A percentile compares a stretch with the other conserved stretches of the same genome.
Conservation (phyloP, 2,113 vertebrate genomes). For the Machaerirhynchus nigripectus region DNA sequence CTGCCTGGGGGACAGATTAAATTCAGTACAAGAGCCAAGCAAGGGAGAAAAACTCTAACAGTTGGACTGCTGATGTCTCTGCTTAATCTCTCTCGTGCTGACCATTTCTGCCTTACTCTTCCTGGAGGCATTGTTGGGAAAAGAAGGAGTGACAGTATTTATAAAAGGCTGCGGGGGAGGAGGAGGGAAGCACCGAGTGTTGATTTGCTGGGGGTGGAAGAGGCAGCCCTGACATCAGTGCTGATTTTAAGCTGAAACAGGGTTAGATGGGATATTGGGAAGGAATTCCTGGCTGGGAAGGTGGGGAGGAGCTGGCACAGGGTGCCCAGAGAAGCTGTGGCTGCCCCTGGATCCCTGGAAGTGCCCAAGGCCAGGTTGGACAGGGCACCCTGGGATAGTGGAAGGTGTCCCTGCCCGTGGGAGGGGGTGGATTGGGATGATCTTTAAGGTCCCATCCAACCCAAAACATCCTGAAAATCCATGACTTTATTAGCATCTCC, state of each 20-base stretch:
- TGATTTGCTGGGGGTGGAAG: not conserved
- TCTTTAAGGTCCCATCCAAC: not conserved
- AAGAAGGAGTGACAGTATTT: not conserved
- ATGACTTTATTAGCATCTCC: not conserved
- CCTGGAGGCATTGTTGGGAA: not conserved
- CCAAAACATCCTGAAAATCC: not conserved
- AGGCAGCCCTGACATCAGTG: not conserved
- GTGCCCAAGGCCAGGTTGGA: not conserved
- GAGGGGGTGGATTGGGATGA: accelerated
- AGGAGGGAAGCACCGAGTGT: not conserved
- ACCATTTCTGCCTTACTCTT: not conserved
- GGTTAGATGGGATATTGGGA: not conserved
- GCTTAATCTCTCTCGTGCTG: not conserved
- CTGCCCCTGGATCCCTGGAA: not conserved
- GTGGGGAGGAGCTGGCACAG: accelerated
- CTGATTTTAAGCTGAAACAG: not conserved
- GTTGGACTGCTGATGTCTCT: not conserved
- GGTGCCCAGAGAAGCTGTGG: not conserved
- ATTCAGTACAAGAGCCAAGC: not conserved
- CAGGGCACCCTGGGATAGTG: accelerated
- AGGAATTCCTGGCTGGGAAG: not conserved
- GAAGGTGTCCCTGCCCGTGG: accelerated
- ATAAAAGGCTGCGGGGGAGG: not conserved
- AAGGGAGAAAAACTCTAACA: not conserved
- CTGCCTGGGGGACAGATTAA: not conserved